Percentiles rank a stretch among this genome's conserved stretches.
These are phyloP conservation scores for Galbula dea DNA, from an alignment of 2,113 vertebrate genomes.

Conservation along the genomic window DNA sequence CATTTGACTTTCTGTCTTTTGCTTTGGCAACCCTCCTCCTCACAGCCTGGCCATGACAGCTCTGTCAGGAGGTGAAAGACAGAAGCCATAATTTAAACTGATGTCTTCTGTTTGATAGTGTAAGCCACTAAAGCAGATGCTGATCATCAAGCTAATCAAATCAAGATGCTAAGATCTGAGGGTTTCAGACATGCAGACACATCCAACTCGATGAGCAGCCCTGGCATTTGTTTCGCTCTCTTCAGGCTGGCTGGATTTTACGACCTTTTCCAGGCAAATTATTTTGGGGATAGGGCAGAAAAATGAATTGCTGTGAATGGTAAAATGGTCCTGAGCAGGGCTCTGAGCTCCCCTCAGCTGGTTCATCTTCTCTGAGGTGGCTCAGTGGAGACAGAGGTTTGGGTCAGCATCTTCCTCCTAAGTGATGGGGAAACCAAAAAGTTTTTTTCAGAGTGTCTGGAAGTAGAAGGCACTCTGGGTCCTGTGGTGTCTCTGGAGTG, in stretches of 20 bases:
- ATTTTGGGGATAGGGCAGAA: neutral
- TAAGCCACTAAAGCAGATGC: constrained; percentile 29
- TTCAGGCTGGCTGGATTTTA: neutral
- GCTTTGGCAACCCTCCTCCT: neutral
- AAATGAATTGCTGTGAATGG: neutral
- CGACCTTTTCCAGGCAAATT: neutral
- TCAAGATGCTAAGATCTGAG: neutral
- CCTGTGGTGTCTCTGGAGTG: neutral
- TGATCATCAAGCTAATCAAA: constrained; percentile 46
- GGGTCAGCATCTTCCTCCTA: neutral
- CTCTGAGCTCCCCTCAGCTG: neutral
- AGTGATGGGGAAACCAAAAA: too few relatives aligned
- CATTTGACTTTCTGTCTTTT: neutral
- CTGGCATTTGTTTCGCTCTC: neutral
- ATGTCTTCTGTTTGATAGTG: neutral
- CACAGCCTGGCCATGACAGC: neutral
- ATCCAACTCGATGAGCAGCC: neutral
- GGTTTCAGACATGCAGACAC: neutral
- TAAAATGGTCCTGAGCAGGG: neutral
- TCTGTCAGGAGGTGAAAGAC: neutral
- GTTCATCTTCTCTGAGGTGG: neutral
- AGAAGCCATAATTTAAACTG: neutral
- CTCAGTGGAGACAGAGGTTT: neutral
- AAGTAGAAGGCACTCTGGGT: neutral
- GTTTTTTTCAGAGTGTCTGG: neutral